These are phyloP conservation scores for Hemistola chrysoprasaria DNA, from an alignment of 2,888 invertebrate genomes.

Conservation along the genomic window DNA sequence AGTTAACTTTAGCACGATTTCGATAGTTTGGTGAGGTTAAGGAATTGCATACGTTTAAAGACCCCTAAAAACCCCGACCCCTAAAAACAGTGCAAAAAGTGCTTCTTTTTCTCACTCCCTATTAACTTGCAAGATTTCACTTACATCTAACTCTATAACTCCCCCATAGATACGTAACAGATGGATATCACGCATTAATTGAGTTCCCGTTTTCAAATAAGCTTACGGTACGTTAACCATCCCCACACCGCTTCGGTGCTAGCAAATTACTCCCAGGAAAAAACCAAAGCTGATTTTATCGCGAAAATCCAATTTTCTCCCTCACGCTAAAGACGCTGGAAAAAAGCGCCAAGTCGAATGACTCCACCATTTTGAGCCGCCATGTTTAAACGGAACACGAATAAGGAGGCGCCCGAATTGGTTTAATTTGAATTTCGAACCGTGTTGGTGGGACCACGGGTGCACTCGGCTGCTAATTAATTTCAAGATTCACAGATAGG, in stretches of 20 bases:
- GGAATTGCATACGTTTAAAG: too few species aligned
- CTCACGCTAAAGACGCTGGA: constrained; percentile 79
- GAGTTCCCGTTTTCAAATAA: constrained; percentile 67
- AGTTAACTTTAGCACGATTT: too few species aligned
- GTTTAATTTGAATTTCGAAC: constrained; percentile 81
- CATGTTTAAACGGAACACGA: constrained; percentile 79
- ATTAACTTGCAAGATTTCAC: too few species aligned
- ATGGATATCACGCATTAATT: constrained; percentile 60
- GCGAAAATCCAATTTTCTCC: constrained; percentile 82
- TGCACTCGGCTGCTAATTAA: constrained; percentile 71
- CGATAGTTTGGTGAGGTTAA: too few species aligned
- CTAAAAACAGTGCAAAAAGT: too few species aligned
- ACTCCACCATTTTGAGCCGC: constrained; percentile 76
- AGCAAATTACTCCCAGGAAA: constrained; percentile 72
- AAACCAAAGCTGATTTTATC: constrained; percentile 79
- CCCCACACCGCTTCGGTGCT: constrained; percentile 46
- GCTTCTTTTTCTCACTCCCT: too few species aligned
- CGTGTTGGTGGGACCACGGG: constrained; percentile 47
- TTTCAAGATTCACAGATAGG: constrained; percentile 78
- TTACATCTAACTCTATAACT: too few species aligned
- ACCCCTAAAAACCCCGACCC: too few species aligned
- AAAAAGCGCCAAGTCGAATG: constrained; percentile 81
- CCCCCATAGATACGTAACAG: constrained; percentile 36
- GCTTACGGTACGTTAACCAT: constrained; percentile 57
- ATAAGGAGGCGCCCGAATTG: constrained; percentile 81